These are phyloP conservation scores for Ptiloglossa arizonensis DNA, from an alignment of 1,140 invertebrate genomes.

Conservation along the genomic window DNA sequence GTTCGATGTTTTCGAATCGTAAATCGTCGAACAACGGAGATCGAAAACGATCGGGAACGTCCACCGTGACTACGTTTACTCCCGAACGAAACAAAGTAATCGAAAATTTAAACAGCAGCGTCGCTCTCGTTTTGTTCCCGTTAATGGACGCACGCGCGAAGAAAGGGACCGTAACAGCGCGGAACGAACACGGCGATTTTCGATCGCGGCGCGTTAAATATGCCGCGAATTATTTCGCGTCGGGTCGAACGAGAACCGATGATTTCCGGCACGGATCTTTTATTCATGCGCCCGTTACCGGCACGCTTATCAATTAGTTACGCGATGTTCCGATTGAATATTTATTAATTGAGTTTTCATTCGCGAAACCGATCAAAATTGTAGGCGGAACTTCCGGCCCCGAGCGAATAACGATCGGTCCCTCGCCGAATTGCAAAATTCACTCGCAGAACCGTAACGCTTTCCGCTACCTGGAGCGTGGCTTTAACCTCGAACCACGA, in stretches of 20 bases:
- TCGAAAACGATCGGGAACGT: too few species aligned
- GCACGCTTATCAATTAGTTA: constrained; percentile 18
- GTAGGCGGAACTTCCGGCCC: background rate
- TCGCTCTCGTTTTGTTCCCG: too few species aligned
- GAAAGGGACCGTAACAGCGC: background rate
- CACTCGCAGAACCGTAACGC: too few species aligned
- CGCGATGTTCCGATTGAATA: constrained; percentile 3
- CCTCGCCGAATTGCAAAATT: too few species aligned
- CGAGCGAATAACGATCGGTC: background rate
- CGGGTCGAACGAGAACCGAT: constrained; percentile 9
- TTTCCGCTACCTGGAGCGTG: too few species aligned
- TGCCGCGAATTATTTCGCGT: background rate
- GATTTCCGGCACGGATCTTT: constrained; percentile 15
- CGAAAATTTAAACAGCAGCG: too few species aligned
- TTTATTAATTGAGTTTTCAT: constrained; percentile 32
- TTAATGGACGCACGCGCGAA: background rate
- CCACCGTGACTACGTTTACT: too few species aligned
- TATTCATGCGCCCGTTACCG: constrained; percentile 2
- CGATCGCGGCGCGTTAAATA: constrained; percentile 1
- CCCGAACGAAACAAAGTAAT: too few species aligned
- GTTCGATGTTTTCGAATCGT: too few species aligned
- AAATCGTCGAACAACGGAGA: too few species aligned
- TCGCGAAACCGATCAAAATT: background rate
- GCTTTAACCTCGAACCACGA: too few species aligned
- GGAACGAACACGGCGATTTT: constrained; percentile 18